These are phyloP conservation scores for Ceraclea dissimilis DNA, from an alignment of 2,888 invertebrate species.

Conservation along the genomic window DNA sequence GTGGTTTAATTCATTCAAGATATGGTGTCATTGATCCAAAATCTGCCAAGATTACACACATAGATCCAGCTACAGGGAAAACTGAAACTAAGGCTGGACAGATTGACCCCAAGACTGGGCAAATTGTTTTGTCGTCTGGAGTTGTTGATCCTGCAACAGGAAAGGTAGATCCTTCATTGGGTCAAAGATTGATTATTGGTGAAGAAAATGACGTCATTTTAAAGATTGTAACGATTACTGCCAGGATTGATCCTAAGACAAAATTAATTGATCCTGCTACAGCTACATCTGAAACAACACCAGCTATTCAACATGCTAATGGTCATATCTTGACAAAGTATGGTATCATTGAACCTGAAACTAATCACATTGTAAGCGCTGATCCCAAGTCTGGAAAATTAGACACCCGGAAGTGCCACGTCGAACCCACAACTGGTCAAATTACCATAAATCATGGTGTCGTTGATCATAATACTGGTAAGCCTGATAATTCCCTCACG, in stretches of 20 bases:
- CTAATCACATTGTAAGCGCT: slow-evolving; percentile 45
- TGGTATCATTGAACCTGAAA: slow-evolving; percentile 56
- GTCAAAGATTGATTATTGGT: slow-evolving; percentile 41
- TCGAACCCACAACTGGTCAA: slow-evolving; percentile 50
- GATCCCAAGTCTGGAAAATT: slow-evolving; percentile 44
- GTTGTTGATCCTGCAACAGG: slow-evolving; percentile 53
- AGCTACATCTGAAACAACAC: slow-evolving; percentile 48
- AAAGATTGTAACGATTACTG: slow-evolving; percentile 39
- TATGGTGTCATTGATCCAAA: slow-evolving; percentile 57
- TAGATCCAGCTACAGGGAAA: slow-evolving; percentile 41
- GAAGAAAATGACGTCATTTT: slow-evolving; percentile 36
- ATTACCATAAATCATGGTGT: slow-evolving; percentile 51
- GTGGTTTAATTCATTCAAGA: slow-evolving; percentile 41
- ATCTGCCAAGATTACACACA: slow-evolving; percentile 45
- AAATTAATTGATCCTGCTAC: slow-evolving; percentile 49
- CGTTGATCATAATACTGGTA: slow-evolving; percentile 52
- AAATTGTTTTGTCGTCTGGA: slow-evolving; percentile 46
- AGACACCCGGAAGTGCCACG: slow-evolving; percentile 50
- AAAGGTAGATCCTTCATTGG: slow-evolving; percentile 55
- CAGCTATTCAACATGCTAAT: slow-evolving; percentile 41
- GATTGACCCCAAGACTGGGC: slow-evolving; percentile 48
- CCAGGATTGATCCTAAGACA: slow-evolving; percentile 37
- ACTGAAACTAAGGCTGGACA: slow-evolving; percentile 40
- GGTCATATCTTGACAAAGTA: slow-evolving; percentile 53
- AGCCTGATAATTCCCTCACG: slow-evolving; percentile 49